phyloP scores from a whole-genome alignment of 1,140 invertebrate species.

The Ceratina japonica region DNA sequence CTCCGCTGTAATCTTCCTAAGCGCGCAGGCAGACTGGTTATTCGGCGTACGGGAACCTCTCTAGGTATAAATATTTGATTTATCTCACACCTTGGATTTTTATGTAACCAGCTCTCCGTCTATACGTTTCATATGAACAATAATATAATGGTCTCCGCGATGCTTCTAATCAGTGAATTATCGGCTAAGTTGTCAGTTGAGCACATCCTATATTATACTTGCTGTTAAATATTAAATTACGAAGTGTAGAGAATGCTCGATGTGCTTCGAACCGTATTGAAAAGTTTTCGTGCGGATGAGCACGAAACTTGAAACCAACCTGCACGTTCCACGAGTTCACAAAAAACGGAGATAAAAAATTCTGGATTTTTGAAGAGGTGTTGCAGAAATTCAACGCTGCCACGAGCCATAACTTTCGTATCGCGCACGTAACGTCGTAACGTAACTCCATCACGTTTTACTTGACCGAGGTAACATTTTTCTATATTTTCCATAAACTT shows the following conservation, averaged over 20 bases:
- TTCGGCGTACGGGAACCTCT: no score
- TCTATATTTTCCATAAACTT: neutral
- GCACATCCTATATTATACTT: no score
- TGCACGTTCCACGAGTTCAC: conserved; percentile 6
- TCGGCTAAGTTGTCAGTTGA: no score
- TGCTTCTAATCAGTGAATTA: no score
- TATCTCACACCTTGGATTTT: no score
- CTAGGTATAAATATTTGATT: no score
- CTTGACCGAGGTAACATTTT: neutral
- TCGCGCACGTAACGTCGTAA: neutral
- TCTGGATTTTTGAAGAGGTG: conserved; percentile 17
- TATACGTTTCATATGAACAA: no score
- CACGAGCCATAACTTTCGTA: conserved; percentile 16
- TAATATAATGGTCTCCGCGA: no score
- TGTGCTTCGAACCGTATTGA: neutral
- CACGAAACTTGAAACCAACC: neutral
- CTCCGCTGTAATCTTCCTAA: no score
- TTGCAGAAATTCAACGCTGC: conserved; percentile 20
- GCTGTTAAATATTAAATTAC: no score
- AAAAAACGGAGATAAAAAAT: neutral
- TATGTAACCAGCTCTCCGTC: no score
- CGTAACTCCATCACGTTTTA: neutral
- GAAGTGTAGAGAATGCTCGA: neutral
- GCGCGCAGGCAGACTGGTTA: no score
- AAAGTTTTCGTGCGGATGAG: conserved; percentile 9